These are phyloP conservation scores for Salarias fasciatus DNA, from an alignment of 2,797 vertebrate genomes.

Conservation along the genomic window DNA sequence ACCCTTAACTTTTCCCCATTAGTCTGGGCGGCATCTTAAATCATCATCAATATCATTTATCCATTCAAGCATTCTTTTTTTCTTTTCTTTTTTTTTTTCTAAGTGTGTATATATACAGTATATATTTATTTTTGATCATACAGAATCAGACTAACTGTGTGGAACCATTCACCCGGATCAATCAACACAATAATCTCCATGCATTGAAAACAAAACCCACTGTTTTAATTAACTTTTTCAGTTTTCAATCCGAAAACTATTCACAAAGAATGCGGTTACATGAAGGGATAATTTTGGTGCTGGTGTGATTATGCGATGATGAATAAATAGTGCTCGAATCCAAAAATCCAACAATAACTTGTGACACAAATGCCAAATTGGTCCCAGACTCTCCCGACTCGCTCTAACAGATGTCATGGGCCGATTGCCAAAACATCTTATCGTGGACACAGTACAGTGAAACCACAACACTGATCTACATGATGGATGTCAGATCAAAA, in stretches of 20 bases:
- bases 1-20: background rate
- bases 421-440: constrained; percentile 76
- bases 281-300: background rate
- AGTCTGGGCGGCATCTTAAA: constrained; percentile 12
- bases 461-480: constrained; percentile 78
- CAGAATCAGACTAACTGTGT: constrained; percentile 31
- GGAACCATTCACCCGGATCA: constrained; percentile 10
- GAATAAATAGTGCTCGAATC: constrained; percentile 29
- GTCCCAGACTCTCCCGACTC: constrained; percentile 65
- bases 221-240: constrained; percentile 2
- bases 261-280: background rate
- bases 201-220: background rate
- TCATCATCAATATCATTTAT: constrained; percentile 50
- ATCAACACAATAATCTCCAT: background rate
- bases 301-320: constrained; percentile 31
- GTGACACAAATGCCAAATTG: constrained; percentile 67
- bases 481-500: constrained; percentile 81
- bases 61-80: constrained; percentile 53
- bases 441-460: constrained; percentile 72
- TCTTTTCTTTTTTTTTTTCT: constrained; percentile 32
- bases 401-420: constrained; percentile 75
- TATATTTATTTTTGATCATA: too few species aligned
- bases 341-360: constrained; percentile 48
- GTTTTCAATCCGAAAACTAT: background rate
- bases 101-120: constrained; percentile 22